Evolutionary conservation across 2,797 vertebrate species (phyloP).

Genomic region (Brachyalestes nurse): DNA sequence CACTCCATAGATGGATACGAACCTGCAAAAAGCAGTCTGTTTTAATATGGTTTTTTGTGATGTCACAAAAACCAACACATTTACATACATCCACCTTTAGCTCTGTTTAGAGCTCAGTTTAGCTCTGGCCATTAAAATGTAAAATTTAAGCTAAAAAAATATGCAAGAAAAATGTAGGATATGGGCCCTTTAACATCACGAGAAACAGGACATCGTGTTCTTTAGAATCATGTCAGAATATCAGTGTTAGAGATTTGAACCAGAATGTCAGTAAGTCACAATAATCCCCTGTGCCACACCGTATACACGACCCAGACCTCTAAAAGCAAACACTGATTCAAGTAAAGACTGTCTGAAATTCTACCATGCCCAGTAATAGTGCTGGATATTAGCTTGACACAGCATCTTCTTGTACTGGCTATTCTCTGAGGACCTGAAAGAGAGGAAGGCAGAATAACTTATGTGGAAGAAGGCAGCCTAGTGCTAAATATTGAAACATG

Average conservation of each 20-base stretch:
- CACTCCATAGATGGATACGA: too few species aligned
- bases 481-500: conserved; percentile 18
- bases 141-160: too few species aligned
- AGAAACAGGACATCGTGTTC: background rate
- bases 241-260: background rate
- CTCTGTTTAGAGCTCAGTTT: too few species aligned
- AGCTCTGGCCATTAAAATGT: too few species aligned
- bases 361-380: background rate
- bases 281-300: background rate
- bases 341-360: background rate
- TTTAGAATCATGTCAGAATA: background rate
- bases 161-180: too few species aligned
- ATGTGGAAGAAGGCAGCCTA: background rate
- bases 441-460: conserved; percentile 1
- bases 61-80: too few species aligned
- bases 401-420: conserved; percentile 1
- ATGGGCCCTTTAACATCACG: background rate
- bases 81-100: too few species aligned
- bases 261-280: background rate
- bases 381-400: conserved; percentile 4
- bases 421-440: background rate
- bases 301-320: background rate
- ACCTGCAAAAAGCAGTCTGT: too few species aligned
- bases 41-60: too few species aligned
- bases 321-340: background rate